phyloP scores from a whole-genome alignment of 2,113 vertebrate species.

The Scomber scombrus region DNA sequence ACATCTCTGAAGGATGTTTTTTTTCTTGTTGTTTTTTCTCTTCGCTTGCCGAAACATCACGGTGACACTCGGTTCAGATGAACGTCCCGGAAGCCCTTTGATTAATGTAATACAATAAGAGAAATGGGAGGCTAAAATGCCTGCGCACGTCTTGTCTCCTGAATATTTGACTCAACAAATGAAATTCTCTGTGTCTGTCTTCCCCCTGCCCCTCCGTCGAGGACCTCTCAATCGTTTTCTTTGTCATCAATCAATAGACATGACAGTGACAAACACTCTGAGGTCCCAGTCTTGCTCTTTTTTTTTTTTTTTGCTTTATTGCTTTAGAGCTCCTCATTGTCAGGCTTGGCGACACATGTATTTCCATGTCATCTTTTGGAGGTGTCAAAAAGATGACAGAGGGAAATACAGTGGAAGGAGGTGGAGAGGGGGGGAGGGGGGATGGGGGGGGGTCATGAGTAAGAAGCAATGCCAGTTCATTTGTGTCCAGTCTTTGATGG shows the following conservation, averaged over 20 bases:
- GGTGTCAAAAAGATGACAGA: conserved; percentile 75
- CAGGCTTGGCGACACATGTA: conserved; percentile 71
- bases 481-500: conserved; percentile 69
- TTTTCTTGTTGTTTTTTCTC: conserved; percentile 19
- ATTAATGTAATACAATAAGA: conserved; percentile 95
- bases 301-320: conserved; percentile 49
- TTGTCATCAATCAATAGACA: conserved; percentile 96
- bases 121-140: conserved; percentile 90
- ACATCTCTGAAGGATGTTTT: conserved; percentile 84
- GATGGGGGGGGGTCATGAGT: conserved; percentile 46
- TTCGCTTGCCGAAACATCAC: conserved; percentile 84
- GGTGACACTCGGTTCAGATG: conserved; percentile 87
- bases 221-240: conserved; percentile 93
- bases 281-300: conserved; percentile 79
- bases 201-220: conserved; percentile 66
- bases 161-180: conserved; percentile 92
- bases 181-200: conserved; percentile 74
- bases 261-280: conserved; percentile 90
- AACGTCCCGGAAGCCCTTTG: conserved; percentile 90
- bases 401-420: conserved; percentile 29
- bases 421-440: not conserved
- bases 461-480: conserved; percentile 69
- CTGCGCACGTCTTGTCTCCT: conserved; percentile 89
- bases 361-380: conserved; percentile 73
- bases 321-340: conserved; percentile 67